Conservation (phyloP, 2,113 vertebrate species). For the Myxocyprinus asiaticus region DNA sequence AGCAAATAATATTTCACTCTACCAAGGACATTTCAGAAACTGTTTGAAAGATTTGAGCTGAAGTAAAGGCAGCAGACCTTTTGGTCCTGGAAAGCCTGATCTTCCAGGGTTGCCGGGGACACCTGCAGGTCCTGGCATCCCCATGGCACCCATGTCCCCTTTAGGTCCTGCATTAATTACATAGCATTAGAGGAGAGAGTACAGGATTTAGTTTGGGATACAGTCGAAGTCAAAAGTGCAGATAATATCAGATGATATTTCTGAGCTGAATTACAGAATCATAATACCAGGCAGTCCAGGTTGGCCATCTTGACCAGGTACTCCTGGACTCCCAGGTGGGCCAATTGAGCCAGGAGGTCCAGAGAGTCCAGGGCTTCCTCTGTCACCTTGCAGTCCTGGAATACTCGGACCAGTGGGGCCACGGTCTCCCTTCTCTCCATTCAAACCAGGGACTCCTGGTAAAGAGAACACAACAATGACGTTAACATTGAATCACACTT, state of each 20-base stretch:
- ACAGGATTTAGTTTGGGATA: background rate
- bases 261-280: background rate
- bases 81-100: conserved; percentile 81
- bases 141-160: conserved; percentile 91
- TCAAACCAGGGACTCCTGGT: conserved; percentile 79
- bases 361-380: conserved; percentile 83
- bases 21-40: background rate
- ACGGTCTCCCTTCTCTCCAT: conserved; percentile 85
- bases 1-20: background rate
- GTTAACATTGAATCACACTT: no score
- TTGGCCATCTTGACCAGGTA: conserved; percentile 82
- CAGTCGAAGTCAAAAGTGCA: no score
- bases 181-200: background rate
- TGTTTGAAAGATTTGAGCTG: no score
- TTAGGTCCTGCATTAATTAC: conserved; percentile 79
- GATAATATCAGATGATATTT: background rate
- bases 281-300: conserved; percentile 84
- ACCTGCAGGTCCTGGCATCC: conserved; percentile 86
- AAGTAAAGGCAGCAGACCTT: conserved; percentile 77
- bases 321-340: conserved; percentile 80
- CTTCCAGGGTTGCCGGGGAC: conserved; percentile 80
- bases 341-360: conserved; percentile 82
- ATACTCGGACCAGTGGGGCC: conserved; percentile 86
- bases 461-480: background rate
- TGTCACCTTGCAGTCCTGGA: conserved; percentile 87